Base-by-base conservation (phyloP, 2,888 invertebrate species). In the Lithophane leautieri region DNA sequence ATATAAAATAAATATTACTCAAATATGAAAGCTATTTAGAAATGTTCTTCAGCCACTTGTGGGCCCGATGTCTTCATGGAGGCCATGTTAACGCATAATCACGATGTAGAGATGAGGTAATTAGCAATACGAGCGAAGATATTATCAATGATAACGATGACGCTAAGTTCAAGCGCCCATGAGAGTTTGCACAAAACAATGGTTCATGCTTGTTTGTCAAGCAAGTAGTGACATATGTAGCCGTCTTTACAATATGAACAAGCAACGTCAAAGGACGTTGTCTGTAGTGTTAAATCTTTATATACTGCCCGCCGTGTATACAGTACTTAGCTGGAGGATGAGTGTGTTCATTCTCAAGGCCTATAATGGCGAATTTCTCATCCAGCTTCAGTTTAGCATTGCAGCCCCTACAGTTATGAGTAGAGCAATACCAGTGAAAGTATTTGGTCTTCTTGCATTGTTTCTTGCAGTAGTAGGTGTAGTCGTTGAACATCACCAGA, bases 341-440 rank as follows among this genome's bases (percentile, higher is more conserved):
- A 0, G 92, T 95, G 67, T 95, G 95, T 3, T 86, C 79, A 34
- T 92, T 93, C 65, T 92, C 92, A 0, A 90, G 79, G 4, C 91
- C 92, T 3, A 93, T 82, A 14, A 95, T 91, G 0, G 88, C 92
- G 60, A 92, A 94, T 62, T 94, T 93, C 65, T 93, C 92, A 66
- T 95, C 90, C 58, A 96, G 69, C 56, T 92, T 93, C 42, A 96
- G 87, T 66, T 93, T 94, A 0, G 95, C 95, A 56, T 94, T 94
- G 79, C 96, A 96, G 0, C 95, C 95, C 52, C 93, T 92, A 81
- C 93, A 94, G 87, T 95, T 95, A 81, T 96, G 94, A 0, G 95
- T 95, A 1, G 96, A 96, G 75, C 96, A 96, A 78, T 95, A 94
- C 96, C 96, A 96, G 73, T 93, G 92, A 73, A 92, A 94, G 76